Evolutionary conservation across 2,888 invertebrate species (phyloP).

Genomic region (Cephus sareptanus): DNA sequence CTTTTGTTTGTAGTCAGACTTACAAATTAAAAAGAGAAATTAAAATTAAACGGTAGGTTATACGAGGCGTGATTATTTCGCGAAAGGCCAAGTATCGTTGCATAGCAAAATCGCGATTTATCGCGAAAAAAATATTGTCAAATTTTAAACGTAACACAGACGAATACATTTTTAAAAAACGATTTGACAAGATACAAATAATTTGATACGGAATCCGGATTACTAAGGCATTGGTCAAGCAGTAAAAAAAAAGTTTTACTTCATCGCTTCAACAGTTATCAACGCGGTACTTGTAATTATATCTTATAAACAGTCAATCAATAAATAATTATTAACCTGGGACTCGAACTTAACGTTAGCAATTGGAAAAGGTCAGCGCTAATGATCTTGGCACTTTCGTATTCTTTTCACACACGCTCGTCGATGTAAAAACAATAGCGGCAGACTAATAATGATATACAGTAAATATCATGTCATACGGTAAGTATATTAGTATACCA

Average conservation of each 20-base stretch:
- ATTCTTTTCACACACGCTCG: not conserved
- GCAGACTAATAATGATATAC: constrained; percentile 24
- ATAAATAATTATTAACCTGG: not conserved
- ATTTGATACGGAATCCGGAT: not conserved
- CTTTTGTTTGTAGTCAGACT: constrained; percentile 19
- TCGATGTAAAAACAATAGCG: constrained; percentile 21
- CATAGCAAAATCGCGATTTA: not conserved
- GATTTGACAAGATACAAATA: not conserved
- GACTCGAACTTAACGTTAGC: not conserved
- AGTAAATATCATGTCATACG: constrained; percentile 35
- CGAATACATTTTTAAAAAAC: not conserved
- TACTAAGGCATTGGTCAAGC: not conserved
- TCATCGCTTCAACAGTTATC: not conserved
- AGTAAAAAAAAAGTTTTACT: constrained; percentile 1
- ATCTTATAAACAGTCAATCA: not conserved
- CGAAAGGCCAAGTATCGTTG: constrained; percentile 19
- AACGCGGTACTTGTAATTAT: not conserved
- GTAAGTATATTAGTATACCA: constrained; percentile 35
- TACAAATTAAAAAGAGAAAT: constrained; percentile 17
- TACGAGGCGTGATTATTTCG: constrained; percentile 2
- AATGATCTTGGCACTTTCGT: not conserved
- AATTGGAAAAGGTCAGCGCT: constrained; percentile 8
- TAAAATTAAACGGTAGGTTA: constrained; percentile 11
- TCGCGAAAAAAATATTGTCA: not conserved
- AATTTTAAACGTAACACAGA: not conserved